A percentile compares a stretch with the other conserved stretches of the same genome.
Evolutionary conservation across 2,888 invertebrate genomes (phyloP).

Genomic region (Drosophila infuscata): DNA sequence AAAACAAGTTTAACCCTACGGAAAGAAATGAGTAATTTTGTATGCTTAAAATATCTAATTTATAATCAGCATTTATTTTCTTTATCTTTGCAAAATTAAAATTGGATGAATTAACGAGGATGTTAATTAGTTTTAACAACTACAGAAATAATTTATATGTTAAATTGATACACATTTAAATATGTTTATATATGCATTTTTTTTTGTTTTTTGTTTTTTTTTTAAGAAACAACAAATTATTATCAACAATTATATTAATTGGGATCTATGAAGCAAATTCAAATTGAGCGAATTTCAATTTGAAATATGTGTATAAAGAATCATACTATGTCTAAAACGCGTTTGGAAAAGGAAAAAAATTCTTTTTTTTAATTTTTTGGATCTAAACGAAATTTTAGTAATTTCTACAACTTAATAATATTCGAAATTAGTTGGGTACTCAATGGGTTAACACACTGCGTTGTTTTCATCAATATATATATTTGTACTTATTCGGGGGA

Average conservation of each 20-base stretch:
- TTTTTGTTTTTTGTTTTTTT: not conserved
- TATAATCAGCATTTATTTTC: not conserved
- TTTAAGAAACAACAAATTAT: not conserved
- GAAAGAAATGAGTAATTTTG: not conserved
- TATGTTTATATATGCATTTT: not conserved
- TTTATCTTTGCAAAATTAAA: not conserved
- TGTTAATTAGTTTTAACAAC: no score
- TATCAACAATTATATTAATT: not conserved
- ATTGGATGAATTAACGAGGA: no score
- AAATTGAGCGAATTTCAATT: not conserved
- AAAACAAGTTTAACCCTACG: not conserved
- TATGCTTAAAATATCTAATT: not conserved
- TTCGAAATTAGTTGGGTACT: constrained; percentile 27
- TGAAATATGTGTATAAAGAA: not conserved
- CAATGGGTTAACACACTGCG: constrained; percentile 53
- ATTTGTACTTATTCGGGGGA: constrained; percentile 22
- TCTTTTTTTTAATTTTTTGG: not conserved
- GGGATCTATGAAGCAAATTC: not conserved
- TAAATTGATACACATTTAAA: not conserved
- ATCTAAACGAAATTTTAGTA: not conserved
- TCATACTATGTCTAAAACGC: not conserved
- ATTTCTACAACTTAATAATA: not conserved
- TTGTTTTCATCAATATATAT: constrained; percentile 5
- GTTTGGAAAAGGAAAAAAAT: not conserved
- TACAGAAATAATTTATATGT: not conserved